Evolutionary conservation across 2,113 vertebrate species (phyloP).

Genomic region (Cottus gobio): DNA sequence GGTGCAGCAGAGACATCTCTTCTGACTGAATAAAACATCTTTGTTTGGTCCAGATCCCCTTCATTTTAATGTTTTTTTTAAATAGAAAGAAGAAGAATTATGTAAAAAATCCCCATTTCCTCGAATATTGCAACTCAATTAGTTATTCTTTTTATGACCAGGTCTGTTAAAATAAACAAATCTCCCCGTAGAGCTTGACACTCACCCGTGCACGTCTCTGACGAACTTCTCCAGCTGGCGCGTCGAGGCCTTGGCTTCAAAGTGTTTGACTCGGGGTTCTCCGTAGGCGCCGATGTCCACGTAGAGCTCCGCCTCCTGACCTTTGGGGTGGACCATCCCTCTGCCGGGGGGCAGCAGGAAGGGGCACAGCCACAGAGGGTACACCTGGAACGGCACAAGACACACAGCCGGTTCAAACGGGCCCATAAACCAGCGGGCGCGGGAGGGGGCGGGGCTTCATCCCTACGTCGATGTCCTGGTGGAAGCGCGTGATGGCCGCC

Average conservation of each 20-base stretch:
- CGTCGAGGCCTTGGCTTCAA: constrained; percentile 91
- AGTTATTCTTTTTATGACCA: no score
- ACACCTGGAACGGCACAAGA: constrained; percentile 85
- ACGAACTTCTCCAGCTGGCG: constrained; percentile 97
- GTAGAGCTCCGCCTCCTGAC: constrained; percentile 90
- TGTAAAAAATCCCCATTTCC: no score
- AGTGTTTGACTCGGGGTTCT: constrained; percentile 92
- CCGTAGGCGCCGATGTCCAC: constrained; percentile 97
- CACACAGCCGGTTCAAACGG: neutral
- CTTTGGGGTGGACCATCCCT: constrained; percentile 97
- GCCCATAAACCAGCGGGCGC: neutral
- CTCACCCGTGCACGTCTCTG: constrained; percentile 94
- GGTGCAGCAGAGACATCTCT: no score
- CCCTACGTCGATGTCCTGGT: constrained; percentile 90
- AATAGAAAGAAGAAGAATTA: no score
- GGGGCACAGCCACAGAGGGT: constrained; percentile 97
- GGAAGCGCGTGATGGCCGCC: constrained; percentile 88
- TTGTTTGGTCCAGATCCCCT: no score
- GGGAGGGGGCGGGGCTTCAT: no score
- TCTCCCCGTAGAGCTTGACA: no score
- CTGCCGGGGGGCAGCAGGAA: constrained; percentile 91
- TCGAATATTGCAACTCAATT: no score
- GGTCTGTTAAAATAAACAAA: no score
- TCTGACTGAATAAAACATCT: no score
- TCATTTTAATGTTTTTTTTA: no score